A percentile compares a stretch with the other conserved stretches of the same genome.
Conservation (phyloP, 2,797 vertebrate genomes). For the Ptychadena robeensis region DNA sequence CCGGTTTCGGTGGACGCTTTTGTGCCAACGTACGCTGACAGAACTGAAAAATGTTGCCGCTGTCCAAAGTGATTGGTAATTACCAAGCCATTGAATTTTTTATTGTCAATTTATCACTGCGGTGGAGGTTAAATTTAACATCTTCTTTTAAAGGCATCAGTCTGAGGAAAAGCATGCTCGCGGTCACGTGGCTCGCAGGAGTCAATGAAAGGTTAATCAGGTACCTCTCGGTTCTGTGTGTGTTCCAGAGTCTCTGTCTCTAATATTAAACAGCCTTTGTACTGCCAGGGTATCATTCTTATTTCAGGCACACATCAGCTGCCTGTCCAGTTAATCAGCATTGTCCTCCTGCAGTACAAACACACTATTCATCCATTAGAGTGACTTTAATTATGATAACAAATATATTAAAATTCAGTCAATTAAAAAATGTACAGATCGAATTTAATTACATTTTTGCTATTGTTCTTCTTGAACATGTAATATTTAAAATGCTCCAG, state of each 20-base stretch:
- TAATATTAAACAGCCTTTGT: constrained; percentile 63
- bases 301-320: constrained; percentile 66
- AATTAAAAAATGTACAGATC: no score
- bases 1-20: constrained; percentile 91
- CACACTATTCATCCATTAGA: not conserved
- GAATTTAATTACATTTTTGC: not conserved
- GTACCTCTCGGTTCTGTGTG: constrained; percentile 87
- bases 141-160: constrained; percentile 90
- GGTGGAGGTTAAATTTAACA: constrained; percentile 95
- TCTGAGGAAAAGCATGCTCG: constrained; percentile 82
- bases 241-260: constrained; percentile 78
- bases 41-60: constrained; percentile 96
- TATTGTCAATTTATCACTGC: constrained; percentile 99
- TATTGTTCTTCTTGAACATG: not conserved
- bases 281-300: constrained; percentile 63
- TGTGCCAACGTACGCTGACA: constrained; percentile 89
- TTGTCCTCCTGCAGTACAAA: not conserved
- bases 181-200: constrained; percentile 80
- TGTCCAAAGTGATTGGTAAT: constrained; percentile 99
- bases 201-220: constrained; percentile 99
- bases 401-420: not conserved
- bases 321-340: constrained; percentile 57
- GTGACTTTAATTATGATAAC: not conserved
- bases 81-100: constrained; percentile 98
- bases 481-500: not conserved